Evolutionary conservation across 2,113 vertebrate genomes (phyloP).

Genomic region (Myodes glareolus): DNA sequence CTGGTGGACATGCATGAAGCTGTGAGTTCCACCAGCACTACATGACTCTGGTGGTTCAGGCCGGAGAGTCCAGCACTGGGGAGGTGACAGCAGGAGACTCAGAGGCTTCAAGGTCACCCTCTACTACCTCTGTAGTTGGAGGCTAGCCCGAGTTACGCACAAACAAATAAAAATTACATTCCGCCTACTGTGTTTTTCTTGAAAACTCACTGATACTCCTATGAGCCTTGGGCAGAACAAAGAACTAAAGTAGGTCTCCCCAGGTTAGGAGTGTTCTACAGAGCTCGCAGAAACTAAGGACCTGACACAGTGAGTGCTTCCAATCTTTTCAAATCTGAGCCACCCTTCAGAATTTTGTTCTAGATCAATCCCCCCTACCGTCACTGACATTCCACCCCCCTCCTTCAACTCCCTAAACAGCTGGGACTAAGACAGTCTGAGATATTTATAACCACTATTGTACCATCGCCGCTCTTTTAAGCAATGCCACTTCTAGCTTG

Average conservation of each 20-base stretch:
- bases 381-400: background rate
- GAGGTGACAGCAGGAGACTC: background rate
- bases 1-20: background rate
- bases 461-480: background rate
- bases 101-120: background rate
- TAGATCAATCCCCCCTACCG: background rate
- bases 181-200: background rate
- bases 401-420: background rate
- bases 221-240: background rate
- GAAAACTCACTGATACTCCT: background rate
- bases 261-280: background rate
- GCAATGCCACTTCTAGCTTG: background rate
- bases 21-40: background rate
- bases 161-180: background rate
- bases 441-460: background rate
- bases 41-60: background rate
- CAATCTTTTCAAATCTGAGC: slow-evolving; percentile 16
- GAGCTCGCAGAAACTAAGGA: background rate
- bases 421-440: background rate
- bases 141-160: background rate
- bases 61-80: background rate
- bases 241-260: background rate
- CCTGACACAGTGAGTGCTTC: background rate
- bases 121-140: background rate
- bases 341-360: slow-evolving; percentile 6